A percentile compares a stretch with the other conserved stretches of the same genome.
Evolutionary conservation across 2,888 invertebrate species (phyloP).

Genomic region (Nebria salina): DNA sequence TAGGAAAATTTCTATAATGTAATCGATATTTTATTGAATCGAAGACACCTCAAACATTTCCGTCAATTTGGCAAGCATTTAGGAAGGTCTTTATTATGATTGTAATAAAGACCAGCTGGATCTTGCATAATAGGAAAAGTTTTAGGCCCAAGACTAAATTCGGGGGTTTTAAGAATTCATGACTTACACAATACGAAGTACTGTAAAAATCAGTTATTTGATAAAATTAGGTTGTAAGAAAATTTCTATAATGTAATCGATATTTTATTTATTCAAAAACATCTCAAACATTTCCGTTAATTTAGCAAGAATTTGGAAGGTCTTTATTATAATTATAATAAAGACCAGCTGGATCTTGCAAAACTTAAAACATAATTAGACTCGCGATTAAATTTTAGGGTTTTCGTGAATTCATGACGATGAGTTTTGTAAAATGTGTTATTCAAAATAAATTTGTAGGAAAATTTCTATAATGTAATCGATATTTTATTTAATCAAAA

Average conservation of each 20-base stretch:
- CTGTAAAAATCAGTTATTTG: not conserved
- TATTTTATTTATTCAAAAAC: conserved; percentile 46
- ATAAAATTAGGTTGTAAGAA: conserved; percentile 49
- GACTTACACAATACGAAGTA: too few species aligned
- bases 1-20: conserved; percentile 53
- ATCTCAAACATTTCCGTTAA: conserved; percentile 56
- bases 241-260: conserved; percentile 52
- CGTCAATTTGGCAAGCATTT: conserved; percentile 56
- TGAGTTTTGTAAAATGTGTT: too few species aligned
- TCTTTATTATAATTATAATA: conserved; percentile 48
- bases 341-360: conserved; percentile 55
- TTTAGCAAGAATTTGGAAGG: conserved; percentile 57
- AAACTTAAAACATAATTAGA: too few species aligned
- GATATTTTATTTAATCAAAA: conserved; percentile 44
- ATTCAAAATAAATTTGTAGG: too few species aligned
- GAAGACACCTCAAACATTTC: conserved; percentile 56
- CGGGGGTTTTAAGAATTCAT: too few species aligned
- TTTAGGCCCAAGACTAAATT: too few species aligned
- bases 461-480: conserved; percentile 52
- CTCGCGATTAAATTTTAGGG: too few species aligned
- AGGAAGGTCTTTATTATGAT: conserved; percentile 53
- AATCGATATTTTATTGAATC: conserved; percentile 39
- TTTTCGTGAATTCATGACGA: too few species aligned
- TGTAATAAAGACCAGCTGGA: conserved; percentile 52
- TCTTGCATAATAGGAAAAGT: conserved; percentile 51